phyloP scores from a whole-genome alignment of 2,113 vertebrate genomes.

The Micronycteris hirsuta region DNA sequence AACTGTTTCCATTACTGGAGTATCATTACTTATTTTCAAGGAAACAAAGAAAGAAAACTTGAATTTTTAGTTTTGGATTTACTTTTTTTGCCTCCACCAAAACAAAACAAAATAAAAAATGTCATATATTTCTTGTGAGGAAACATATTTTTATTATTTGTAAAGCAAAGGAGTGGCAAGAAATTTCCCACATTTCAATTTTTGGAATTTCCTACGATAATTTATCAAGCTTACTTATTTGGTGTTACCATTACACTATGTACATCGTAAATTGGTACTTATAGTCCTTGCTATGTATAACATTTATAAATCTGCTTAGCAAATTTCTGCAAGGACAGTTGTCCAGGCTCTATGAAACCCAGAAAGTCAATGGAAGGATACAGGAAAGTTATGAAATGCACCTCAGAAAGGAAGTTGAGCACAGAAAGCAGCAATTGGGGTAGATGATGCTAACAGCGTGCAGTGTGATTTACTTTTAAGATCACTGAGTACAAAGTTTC shows the following conservation, averaged over 20 bases:
- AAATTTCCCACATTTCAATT: neutral
- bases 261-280: neutral
- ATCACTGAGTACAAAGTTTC: neutral
- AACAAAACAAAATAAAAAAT: neutral
- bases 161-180: neutral
- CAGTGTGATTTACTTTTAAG: neutral
- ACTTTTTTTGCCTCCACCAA: neutral
- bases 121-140: neutral
- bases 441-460: neutral
- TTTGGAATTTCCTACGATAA: constrained; percentile 8
- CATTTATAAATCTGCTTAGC: neutral
- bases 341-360: neutral
- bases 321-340: neutral
- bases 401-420: neutral
- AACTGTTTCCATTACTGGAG: constrained; percentile 36
- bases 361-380: neutral
- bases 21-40: constrained; percentile 24
- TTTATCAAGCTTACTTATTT: neutral
- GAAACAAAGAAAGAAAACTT: neutral
- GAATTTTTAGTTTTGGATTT: neutral
- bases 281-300: neutral
- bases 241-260: neutral
- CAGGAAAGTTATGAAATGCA: neutral
- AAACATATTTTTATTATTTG: neutral
- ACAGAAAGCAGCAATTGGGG: neutral